Evolutionary conservation across 2,113 vertebrate genomes (phyloP), one percentile per base, ranked within the genome.

Genomic region (Cinclus cinclus): DNA sequence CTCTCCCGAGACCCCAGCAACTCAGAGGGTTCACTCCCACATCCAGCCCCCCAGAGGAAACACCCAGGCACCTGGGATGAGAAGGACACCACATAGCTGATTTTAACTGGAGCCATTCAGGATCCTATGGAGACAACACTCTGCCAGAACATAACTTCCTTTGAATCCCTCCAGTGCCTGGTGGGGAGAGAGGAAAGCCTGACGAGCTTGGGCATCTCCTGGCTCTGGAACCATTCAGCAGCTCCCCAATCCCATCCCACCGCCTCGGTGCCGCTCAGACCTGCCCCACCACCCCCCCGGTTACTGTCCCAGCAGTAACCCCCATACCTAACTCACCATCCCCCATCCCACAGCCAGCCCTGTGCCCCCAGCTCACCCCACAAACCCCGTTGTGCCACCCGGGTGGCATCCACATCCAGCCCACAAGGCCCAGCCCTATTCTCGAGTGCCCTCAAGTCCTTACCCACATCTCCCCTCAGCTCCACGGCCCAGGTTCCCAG

Each of bases 21-120:
- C 46, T 56, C 25, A 21, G 30, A 50, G 4, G 20, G 16, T 24
- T 39, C 35, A 31, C 31, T 15, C 35, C 22, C 12, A 18, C 8
- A 21, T 10, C 18, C 13, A 49, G 41, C 16, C 13, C 56, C 28
- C 17, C 2, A 3, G 9, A 30, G 46, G 20, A 60, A 64, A 46
- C 2, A 10, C 16, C 6, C 4, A 5, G 46, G 56, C 95, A 98
- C 98, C 98, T 98, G 98, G 14, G 98, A 98, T 39, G 97, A 98
- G 96, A 98, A 98, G 27, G 97, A 98, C 21, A 98, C 97, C 13
- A 98, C 82, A 1, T 96, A 95, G 85, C 96, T 97, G 85, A 98
- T 98, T 84, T 93, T 98, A 53, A 98, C 83, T 0, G 96, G 97
- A 87, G 98, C 98, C 98, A 98, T 98, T 28, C 1, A 10, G 46